Evolutionary conservation across 2,113 vertebrate species (phyloP).

Genomic region (Chaenogobius annularis): DNA sequence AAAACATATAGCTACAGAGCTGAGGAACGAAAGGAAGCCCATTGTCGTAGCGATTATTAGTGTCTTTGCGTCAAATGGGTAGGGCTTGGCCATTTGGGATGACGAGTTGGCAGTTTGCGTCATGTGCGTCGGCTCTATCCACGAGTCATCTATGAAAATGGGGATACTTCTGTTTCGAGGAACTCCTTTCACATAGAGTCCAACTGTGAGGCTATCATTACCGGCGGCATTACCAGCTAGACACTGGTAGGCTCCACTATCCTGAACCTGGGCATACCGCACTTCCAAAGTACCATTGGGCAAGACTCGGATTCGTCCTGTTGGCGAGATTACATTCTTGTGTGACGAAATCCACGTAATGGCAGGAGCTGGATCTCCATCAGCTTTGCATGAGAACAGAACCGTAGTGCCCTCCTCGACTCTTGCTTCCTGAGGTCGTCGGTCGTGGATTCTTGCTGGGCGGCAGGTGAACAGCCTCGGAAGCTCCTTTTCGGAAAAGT

Average conservation of each 20-base stretch:
- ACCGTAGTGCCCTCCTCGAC: conserved; percentile 81
- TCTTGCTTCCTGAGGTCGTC: conserved; percentile 68
- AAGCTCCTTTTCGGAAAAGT: conserved; percentile 82
- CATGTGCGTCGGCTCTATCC: conserved; percentile 60
- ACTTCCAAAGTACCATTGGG: conserved; percentile 84
- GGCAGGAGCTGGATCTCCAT: conserved; percentile 82
- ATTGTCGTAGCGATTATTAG: conserved; percentile 86
- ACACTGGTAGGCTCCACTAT: conserved; percentile 83
- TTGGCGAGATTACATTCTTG: conserved; percentile 64
- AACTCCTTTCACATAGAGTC: conserved; percentile 78
- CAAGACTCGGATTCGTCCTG: conserved; percentile 79
- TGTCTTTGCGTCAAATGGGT: conserved; percentile 80
- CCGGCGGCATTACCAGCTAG: conserved; percentile 83
- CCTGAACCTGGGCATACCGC: conserved; percentile 79
- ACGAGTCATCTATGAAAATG: conserved; percentile 66
- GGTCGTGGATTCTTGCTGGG: conserved; percentile 76
- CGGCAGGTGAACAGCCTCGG: conserved; percentile 82
- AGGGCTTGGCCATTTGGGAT: conserved; percentile 67
- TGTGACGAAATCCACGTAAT: conserved; percentile 82
- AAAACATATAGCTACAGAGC: conserved; percentile 87
- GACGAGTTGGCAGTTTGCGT: conserved; percentile 75
- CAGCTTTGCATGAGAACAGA: conserved; percentile 81
- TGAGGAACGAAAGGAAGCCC: conserved; percentile 87
- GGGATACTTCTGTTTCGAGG: conserved; percentile 69
- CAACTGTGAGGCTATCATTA: conserved; percentile 81